These are phyloP conservation scores for Acanthiza pusilla DNA, from an alignment of 2,797 vertebrate genomes.

Conservation along the genomic window DNA sequence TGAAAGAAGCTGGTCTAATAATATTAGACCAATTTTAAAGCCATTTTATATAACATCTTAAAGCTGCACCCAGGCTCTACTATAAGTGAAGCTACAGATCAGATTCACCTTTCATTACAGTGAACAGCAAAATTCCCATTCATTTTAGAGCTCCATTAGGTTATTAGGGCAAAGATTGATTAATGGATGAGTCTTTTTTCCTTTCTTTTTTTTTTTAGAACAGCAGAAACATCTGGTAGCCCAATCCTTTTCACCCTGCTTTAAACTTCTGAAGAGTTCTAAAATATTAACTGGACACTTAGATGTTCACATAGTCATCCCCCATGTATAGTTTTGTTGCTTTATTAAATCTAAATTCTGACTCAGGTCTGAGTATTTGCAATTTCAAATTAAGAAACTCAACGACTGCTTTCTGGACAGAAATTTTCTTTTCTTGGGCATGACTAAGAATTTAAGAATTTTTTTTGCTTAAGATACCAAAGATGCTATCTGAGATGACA, in stretches of 20 bases:
- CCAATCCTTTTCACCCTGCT: background rate
- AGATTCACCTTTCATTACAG: background rate
- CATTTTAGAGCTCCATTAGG: background rate
- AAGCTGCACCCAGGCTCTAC: background rate
- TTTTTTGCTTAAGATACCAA: background rate
- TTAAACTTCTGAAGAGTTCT: background rate
- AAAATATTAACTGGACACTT: background rate
- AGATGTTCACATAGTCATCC: background rate
- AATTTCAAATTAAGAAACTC: background rate
- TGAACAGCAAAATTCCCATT: background rate
- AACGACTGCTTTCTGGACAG: background rate
- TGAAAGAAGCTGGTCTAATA: background rate
- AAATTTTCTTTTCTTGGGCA: background rate
- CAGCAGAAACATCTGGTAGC: background rate
- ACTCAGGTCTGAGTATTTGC: background rate
- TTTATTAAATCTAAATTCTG: background rate
- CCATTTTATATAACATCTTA: background rate
- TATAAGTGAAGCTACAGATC: background rate
- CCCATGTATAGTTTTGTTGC: background rate
- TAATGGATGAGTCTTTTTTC: background rate
- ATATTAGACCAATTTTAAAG: background rate
- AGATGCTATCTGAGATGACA: background rate
- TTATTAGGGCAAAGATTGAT: background rate
- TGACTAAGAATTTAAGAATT: background rate
- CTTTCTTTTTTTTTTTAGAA: background rate